Evolutionary conservation across 2,888 invertebrate species (phyloP), one percentile per base, ranked within the genome.

Genomic region (Dicroscelio sp.): DNA sequence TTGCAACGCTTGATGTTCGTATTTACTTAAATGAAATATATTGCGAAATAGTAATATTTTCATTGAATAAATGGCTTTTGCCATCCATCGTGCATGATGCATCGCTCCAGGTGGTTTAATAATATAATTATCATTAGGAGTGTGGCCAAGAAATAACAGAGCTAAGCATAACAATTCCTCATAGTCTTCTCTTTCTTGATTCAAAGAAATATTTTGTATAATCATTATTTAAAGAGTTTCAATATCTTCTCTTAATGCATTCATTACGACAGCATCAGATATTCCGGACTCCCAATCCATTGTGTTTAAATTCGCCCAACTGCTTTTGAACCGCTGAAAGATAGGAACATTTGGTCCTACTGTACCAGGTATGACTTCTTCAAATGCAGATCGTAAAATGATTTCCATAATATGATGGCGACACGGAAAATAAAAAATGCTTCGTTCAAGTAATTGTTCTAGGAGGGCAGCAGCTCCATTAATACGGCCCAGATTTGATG

Each of bases 361-460:
- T 4, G 80, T 69, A 35, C 67, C 65, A 58, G 91, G 82, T 27
- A 84, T 65, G 1, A 69, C 14, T 17, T 14, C 43, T 86, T 91
- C 86, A 60, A 76, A 82, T 20, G 67, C 71, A 30, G 78, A 43
- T 12, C 73, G 73, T 31, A 90, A 67, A 58, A 88, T 30, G 0
- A 91, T 12, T 69, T 89, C 86, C 17, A 78, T 60, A 58, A 89
- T 89, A 27, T 91, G 88, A 38, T 83, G 79, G 10, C 91, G 69
- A 30, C 89, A 89, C 4, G 84, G 82, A 17, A 90, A 84, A 38
- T 86, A 88, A 1, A 86, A 10, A 20, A 91, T 58, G 30, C 83
- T 76, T 73, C 67, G 31, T 48, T 78, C 83, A 20, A 89, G 52
- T 58, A 82, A 25, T 35, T 89, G 38, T 79, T 89, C 84, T 25